These are phyloP conservation scores for Premnoplex brunnescens DNA, from an alignment of 2,797 vertebrate species.

Conservation along the genomic window DNA sequence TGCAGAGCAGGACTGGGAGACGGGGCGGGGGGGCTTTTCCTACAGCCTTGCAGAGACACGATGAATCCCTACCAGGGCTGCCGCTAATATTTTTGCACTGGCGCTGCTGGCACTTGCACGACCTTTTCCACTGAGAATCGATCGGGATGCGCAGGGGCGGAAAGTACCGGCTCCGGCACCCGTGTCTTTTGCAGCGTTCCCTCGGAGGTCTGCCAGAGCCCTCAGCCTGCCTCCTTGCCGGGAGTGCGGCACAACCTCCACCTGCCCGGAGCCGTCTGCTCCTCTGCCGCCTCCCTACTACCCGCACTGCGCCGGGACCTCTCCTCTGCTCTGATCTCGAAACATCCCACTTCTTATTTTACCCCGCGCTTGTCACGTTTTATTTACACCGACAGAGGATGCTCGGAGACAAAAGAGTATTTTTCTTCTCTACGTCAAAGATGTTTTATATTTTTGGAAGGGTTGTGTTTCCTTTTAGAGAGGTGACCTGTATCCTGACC, in stretches of 20 bases:
- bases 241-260: neutral
- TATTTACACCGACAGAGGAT: constrained; percentile 79
- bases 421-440: constrained; percentile 70
- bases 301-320: neutral
- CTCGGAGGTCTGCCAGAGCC: neutral
- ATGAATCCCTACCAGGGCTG: neutral
- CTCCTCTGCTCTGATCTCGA: neutral
- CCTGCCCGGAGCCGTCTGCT: neutral
- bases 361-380: constrained; percentile 63
- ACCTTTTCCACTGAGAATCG: neutral
- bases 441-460: constrained; percentile 81
- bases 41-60: neutral
- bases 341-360: constrained; percentile 40
- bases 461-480: constrained; percentile 83
- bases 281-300: neutral
- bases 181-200: neutral
- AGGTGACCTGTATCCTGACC: constrained; percentile 79
- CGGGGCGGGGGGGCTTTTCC: neutral
- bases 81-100: neutral
- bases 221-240: neutral
- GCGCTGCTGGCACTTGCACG: neutral
- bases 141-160: neutral
- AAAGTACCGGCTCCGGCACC: too few species aligned
- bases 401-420: constrained; percentile 75
- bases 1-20: neutral